phyloP scores from a whole-genome alignment of 92 coral and sea anemone genomes.

The Epizoanthus illoricatus region DNA sequence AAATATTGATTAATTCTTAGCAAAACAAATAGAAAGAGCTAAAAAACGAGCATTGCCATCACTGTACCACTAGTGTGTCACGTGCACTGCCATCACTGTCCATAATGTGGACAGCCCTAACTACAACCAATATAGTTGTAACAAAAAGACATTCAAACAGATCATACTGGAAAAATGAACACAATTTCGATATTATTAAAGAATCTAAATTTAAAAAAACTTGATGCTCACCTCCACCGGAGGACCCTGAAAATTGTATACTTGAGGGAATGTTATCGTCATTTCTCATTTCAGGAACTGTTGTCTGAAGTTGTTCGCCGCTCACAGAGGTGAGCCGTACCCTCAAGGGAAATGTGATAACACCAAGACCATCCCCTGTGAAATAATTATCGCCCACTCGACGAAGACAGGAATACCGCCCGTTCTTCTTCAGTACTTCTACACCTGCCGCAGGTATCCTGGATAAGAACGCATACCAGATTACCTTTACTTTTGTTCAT shows the following conservation, averaged over 20 bases:
- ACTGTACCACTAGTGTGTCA: no score
- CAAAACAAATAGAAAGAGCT: no score
- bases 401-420: conserved; percentile 57
- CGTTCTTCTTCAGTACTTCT: conserved; percentile 63
- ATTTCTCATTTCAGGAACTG: conserved; percentile 49
- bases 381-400: conserved; percentile 70
- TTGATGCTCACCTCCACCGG: conserved; percentile 47
- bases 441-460: conserved; percentile 77
- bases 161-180: no score
- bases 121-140: no score
- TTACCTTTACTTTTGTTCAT: not conserved
- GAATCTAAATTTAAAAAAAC: no score
- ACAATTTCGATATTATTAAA: no score
- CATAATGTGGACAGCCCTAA: no score
- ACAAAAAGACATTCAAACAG: no score
- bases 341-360: conserved; percentile 64
- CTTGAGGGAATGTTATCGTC: conserved; percentile 42
- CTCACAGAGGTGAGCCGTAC: conserved; percentile 74
- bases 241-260: conserved; percentile 68
- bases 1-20: no score
- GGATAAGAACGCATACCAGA: not conserved
- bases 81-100: no score
- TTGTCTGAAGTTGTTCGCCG: conserved; percentile 69
- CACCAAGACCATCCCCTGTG: conserved; percentile 65
- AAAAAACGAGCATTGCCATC: no score